Base-by-base conservation (phyloP, 2,888 invertebrate species). In the Calameuta filiformis region DNA sequence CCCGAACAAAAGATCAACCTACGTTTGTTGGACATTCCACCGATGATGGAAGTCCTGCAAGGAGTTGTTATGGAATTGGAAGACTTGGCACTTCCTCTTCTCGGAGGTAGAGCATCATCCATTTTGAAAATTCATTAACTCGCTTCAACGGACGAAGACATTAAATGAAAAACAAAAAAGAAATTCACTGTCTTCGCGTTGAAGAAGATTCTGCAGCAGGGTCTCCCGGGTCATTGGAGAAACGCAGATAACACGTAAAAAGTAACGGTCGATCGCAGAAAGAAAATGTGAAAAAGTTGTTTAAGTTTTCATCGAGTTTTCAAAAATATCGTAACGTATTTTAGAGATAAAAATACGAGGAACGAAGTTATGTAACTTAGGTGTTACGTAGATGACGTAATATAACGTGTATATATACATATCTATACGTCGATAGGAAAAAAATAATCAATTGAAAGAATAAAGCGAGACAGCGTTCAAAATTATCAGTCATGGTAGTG, bases 21-120 rank as follows among this genome's bases (percentile, higher is more conserved):
- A 74, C 96, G 97, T 90, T 94, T 99, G 83, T 93, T 99, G 86
- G 99, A 99, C 93, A 99, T 99, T 88, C 95, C 97, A 79, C 96
- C 96, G 31, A 98, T 98, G 98, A 96, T 98, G 95, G 96, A 95
- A 12, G 98, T 98, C n/a, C 93, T 99, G n/a, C 95, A 97, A 89
- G 99, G 99, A 84, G 99, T 99, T 75, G 97, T 98, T 11, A 98
- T 99, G 98, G 99, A 99, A 92, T 93, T 99, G 79, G 95, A 96
- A 80, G 99, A 99, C 92, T 98, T 99, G 92, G 98, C 99, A 73
- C 93, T 99, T 79, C 98, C 99, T 23, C 93, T 98, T 4, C 93
- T 99, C 4, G 93, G 94, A 86, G 95, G 97, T 94, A 83, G 79
- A 23, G 56, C 56, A 23, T 56, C 56, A 23, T 56, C 56, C 56